Evolutionary conservation across 2,888 invertebrate genomes (phyloP).

Genomic region (Melanostoma mellinum): DNA sequence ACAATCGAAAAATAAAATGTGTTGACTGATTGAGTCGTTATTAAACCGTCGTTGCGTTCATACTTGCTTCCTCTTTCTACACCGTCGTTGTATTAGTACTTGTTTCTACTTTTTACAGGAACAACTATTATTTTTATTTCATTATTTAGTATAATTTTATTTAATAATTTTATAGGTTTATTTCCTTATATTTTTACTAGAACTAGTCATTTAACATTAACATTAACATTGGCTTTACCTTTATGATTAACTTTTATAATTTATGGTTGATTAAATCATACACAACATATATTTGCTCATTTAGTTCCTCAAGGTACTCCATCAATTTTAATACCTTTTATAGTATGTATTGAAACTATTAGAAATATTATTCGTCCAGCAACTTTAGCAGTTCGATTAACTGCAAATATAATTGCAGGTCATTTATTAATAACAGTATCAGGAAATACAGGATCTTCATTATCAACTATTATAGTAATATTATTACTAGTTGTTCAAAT

Average conservation of each 20-base stretch:
- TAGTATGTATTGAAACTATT: constrained; percentile 89
- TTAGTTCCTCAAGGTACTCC: constrained; percentile 88
- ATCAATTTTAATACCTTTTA: constrained; percentile 86
- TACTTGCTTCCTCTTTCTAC: no score
- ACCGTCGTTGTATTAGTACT: no score
- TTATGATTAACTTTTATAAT: constrained; percentile 87
- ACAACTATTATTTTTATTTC: constrained; percentile 84
- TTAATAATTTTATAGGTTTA: constrained; percentile 88
- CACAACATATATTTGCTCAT: constrained; percentile 86
- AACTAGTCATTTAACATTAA: constrained; percentile 86
- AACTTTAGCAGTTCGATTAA: constrained; percentile 87
- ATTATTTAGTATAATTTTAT: constrained; percentile 85
- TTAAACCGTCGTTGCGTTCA: no score
- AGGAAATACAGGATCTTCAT: constrained; percentile 81
- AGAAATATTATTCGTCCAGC: constrained; percentile 88
- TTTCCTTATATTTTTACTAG: constrained; percentile 88
- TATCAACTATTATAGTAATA: constrained; percentile 74
- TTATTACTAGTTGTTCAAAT: constrained; percentile 81
- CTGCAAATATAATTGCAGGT: constrained; percentile 90
- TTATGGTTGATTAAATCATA: constrained; percentile 86
- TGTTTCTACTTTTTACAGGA: no score
- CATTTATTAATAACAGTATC: constrained; percentile 86
- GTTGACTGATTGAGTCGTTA: no score
- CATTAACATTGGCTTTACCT: constrained; percentile 84
- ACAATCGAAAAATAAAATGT: no score